Percentiles rank a stretch among this genome's conserved stretches.
Evolutionary conservation across 2,113 vertebrate species (phyloP).

Genomic region (Eira barbara): DNA sequence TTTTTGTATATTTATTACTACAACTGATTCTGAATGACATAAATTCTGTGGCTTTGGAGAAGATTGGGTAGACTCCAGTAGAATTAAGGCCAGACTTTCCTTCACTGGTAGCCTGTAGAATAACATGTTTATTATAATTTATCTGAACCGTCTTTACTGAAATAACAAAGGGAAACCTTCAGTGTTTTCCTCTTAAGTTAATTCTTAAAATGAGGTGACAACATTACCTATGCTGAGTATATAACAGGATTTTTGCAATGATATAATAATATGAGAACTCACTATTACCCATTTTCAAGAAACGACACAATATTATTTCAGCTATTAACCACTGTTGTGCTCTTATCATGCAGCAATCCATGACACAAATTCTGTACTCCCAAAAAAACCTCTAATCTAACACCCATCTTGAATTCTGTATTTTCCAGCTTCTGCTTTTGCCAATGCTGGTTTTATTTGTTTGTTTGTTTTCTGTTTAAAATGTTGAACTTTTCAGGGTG

Average conservation of each 20-base stretch:
- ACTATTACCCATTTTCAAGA: not conserved
- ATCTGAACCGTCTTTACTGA: not conserved
- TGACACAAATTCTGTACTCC: not conserved
- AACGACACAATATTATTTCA: not conserved
- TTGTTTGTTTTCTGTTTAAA: not conserved
- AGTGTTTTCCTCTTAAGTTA: not conserved
- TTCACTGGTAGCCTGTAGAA: not conserved
- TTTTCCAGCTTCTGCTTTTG: not conserved
- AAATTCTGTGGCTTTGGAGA: not conserved
- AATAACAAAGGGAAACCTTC: not conserved
- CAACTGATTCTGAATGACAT: not conserved
- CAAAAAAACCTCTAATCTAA: not conserved
- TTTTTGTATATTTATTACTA: not conserved
- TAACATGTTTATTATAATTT: not conserved
- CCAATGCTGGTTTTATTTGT: not conserved
- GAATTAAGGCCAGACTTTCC: not conserved
- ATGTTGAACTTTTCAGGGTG: not conserved
- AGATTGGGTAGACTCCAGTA: not conserved
- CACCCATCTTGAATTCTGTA: not conserved
- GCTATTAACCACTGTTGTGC: not conserved
- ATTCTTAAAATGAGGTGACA: not conserved
- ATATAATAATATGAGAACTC: not conserved
- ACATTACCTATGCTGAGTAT: not conserved
- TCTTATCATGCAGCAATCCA: not conserved
- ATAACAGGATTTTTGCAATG: not conserved